These are phyloP conservation scores for Drosophila yakuba DNA, from an alignment of 1,140 invertebrate genomes.

Conservation along the genomic window DNA sequence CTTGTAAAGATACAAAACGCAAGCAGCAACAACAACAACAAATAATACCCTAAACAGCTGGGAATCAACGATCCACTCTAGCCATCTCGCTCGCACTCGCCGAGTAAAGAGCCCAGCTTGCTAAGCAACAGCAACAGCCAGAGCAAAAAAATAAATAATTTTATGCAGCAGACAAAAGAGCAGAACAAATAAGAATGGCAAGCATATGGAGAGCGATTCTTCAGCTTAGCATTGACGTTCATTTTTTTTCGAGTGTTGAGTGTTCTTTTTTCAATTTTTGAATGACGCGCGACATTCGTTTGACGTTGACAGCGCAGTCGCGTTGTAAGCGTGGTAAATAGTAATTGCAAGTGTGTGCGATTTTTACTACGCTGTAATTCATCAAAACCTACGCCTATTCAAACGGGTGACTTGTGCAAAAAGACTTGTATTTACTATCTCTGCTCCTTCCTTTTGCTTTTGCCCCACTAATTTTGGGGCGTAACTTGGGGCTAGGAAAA, in stretches of 20 bases:
- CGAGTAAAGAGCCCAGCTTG: conserved; percentile 5
- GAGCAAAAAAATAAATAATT: conserved; percentile 49
- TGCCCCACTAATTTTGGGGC: conserved; percentile 45
- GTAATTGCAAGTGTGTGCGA: conserved; percentile 10
- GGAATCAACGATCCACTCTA: conserved; percentile 11
- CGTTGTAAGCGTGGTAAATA: conserved; percentile 68
- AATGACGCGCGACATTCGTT: conserved; percentile 33
- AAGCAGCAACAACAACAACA: background rate
- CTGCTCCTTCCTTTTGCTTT: background rate
- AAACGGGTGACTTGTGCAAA: conserved; percentile 53
- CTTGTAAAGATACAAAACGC: background rate
- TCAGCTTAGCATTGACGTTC: conserved; percentile 41
- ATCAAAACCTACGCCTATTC: conserved; percentile 47
- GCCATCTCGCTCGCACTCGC: conserved; percentile 15
- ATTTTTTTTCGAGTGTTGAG: background rate
- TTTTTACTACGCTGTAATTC: conserved; percentile 74
- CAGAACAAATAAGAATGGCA: conserved; percentile 60
- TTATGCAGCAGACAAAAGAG: conserved; percentile 55
- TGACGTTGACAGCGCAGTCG: conserved; percentile 50
- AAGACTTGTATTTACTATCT: conserved; percentile 9
- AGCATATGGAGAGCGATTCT: conserved; percentile 31
- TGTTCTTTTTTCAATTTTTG: conserved; percentile 1
- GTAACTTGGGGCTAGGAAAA: conserved; percentile 58
- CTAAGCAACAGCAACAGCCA: conserved; percentile 18
- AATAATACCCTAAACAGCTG: conserved; percentile 15